Evolutionary conservation across 1,140 invertebrate species (phyloP), one percentile per base, ranked within the genome.

Genomic region (Cotesia vestalis): DNA sequence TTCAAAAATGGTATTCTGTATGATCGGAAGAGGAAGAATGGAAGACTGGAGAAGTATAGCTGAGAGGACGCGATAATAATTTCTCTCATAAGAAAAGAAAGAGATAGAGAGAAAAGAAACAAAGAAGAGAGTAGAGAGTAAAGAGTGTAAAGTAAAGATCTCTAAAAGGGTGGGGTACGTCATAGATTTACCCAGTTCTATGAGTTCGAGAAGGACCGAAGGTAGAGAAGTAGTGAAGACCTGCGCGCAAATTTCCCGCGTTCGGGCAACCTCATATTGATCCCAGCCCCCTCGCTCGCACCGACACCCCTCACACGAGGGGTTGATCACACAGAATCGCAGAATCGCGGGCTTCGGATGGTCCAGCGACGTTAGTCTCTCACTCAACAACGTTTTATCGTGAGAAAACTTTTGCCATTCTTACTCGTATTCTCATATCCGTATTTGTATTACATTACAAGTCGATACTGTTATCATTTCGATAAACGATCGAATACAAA

Each of bases 181-280:
- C 60, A 62, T 62, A 35, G 66, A 67, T 36, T 46, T 46, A 46
- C 40, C 11, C 40, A 4, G 59, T 34, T 51, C 20, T 61, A 17
- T 53, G 14, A 69, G 59, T 69, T 61, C 4, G 68, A 69, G 36
- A 34, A 12, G 27, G 34, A 8, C 17, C 40, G 12, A 52, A 17
- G 17, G 35, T 38, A 20, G 36, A 38, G 46, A 66, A 8, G 53
- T 62, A 27, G 70, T 71, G 72, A 73, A 71, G 84, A 87, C 83
- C 83, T 87, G 85, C 85, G 85, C 85, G 84, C 84, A 79, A 86
- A 84, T 86, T 86, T 85, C 84, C 84, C 85, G 85, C 84, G 83
- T 86, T 85, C 81, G 81, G 76, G 81, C 83, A 85, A 86, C 83
- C 84, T 86, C 84, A 86, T 87, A 87, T 87, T 86, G 86, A 87